Evolutionary conservation across 2,888 invertebrate species (phyloP), one percentile per base, ranked within the genome.

Genomic region (Drosophila antonietae): DNA sequence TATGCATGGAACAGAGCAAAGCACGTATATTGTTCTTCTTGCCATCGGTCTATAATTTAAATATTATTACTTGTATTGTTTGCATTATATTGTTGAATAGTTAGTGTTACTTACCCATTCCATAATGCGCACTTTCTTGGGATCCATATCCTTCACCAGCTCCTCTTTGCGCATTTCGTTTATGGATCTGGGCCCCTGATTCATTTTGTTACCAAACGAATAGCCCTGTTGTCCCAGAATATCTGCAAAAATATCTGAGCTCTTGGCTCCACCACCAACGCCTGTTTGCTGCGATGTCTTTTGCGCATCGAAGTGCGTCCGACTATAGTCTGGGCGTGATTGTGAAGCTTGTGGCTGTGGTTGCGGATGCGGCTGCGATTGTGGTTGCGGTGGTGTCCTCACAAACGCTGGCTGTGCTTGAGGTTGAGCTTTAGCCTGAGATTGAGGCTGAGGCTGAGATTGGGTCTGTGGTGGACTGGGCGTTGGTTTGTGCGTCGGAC

Each of bases 21-120:
- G 99, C 99, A 66, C 99, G 95, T 80, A 99, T 97, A 93, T 99
- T 99, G 64, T 96, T 96, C 91, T 98, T 98, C 93, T 99, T 99
- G 10, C 99, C 99, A 91, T 98, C 97, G 67, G 96, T 96, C 97
- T 98, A 90, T 0, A 43, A 47, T 15, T 15, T 8, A 10, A 15
- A n/a, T 6, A 15, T 10, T 37, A 2, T 6, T 18, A 52, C 3
- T 20, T 6, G 4, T 35, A 5, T 46, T 35, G 1, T 10, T 20
- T 6, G 4, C 28, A 5, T 46, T 35, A 0, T 10, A 14, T 12
- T 37, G 12, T 7, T 31, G n/a, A 9, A 49, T 18, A 5, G 1
- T n/a, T 35, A 10, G 2, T 7, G 1, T 12, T 8, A 72, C 92
- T 91, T 91, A 97, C 97, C 97, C 97, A 97, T 91, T 96, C 96